Evolutionary conservation across 2,888 invertebrate species (phyloP), one percentile per base, ranked within the genome.

Genomic region (Sisyra terminalis): DNA sequence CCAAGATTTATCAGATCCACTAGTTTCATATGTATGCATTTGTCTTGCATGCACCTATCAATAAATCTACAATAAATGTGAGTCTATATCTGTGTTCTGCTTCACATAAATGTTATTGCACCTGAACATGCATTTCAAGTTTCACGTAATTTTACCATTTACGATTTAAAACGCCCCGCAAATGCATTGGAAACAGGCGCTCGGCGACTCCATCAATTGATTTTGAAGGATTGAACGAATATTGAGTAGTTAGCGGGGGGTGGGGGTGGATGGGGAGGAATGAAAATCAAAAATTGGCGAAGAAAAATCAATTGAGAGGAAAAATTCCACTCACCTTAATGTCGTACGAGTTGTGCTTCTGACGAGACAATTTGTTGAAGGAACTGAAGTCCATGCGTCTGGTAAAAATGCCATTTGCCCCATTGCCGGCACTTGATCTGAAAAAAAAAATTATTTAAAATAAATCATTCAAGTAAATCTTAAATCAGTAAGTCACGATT

Each of bases 311-410:
- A 38, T 24, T 39, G n/a, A 29, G 13, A 29, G 14, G 3, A 39
- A 39, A 24, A 18, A 18, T n/a, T n/a, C n/a, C 29, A 29, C 77
- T 74, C 71, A 90, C 92, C 88, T 96, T 96, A 63, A 97, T 94
- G 74, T 96, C 93, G 73, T 94, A 96, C 58, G 94, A 93, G 74
- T 97, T 97, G 62, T 93, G 82, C 71, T 94, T 94, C 63, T 89
- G 84, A 65, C 81, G 82, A 52, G 96, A 96, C 58, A 97, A 75
- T 53, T 81, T 75, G 64, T 90, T 89, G 75, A 93, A 90, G 43
- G 89, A 87, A 56, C 90, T 87, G 72, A 93, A 90, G 67, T 94
- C 93, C 61, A 83, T 71, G 52, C 97, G 81, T 55, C 90, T 78
- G 35, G 85, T 83, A 69, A 97, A 97, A 54, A 96, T 90, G 45